Base-by-base conservation (phyloP, 1,140 invertebrate species). In the Zaprionus capensis region DNA sequence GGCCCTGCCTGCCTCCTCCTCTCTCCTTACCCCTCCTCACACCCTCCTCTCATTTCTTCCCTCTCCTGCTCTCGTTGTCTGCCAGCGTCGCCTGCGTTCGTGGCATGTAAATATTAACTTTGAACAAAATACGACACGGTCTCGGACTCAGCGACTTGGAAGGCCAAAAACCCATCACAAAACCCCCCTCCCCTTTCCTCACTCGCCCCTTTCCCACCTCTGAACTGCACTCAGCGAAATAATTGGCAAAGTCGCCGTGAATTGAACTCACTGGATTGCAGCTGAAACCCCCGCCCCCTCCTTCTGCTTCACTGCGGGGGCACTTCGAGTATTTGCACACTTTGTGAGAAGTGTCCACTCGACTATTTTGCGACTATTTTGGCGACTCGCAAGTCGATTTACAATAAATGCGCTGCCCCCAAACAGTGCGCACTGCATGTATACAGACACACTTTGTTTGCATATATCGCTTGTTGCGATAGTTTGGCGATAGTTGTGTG, bases 71-170 rank as follows among this genome's bases (percentile, higher is more conserved):
- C 2, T 31, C 51, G 17, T 65, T 56, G 12, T 28, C 17, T 22
- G 28, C 28, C 20, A 22, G 22, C 28, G n/a, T 14, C 14, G 28
- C 34, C 15, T 69, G 69, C 63, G 78, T 73, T 80, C 69, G 84
- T 81, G 81, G 85, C 84, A 88, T 88, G 84, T 90, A 88, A 88
- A 88, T 88, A 88, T 90, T 90, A 88, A 88, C 85, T 88, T 88
- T 88, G 80, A 76, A 88, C 78, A 88, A 82, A 88, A 88, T 88
- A 77, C 75, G 81, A 81, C 85, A 88, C 76, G 71, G 75, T 76
- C 41, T 17, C 61, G 61, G 34, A 59, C 68, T 14, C 63, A 66
- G 57, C 72, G 66, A 70, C 72, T 70, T 75, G 66, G 51, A 69
- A 62, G 66, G 38, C 72, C 66, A 69, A 41, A 63, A 69, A 63